Base-by-base conservation (phyloP, 1,140 invertebrate genomes). In the Antheraea pernyi region DNA sequence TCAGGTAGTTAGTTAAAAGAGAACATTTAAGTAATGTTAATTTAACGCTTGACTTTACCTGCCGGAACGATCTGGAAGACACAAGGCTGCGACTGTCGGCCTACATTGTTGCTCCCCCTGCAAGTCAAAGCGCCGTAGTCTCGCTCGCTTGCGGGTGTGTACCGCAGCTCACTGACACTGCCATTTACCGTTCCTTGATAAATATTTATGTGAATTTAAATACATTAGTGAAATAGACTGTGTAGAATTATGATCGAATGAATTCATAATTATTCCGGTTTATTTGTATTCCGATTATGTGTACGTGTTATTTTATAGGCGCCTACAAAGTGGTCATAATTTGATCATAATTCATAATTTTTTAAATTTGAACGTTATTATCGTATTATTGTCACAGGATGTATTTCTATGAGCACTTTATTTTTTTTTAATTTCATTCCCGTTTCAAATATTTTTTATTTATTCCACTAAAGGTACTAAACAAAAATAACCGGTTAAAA, bases 1-100 rank as follows among this genome's bases (percentile, higher is more conserved):
- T 30, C 22, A 30, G 22, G 4, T 30, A 30, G 4, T 30, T 30
- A 30, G 22, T 13, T 53, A 53, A 53, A 16, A 16, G 22, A 30
- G 22, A 30, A 30, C 1, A 53, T 6, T 6, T 16, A 53, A 53
- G 16, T 53, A 53, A n/a, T 53, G 16, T 53, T 16, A 53, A 53
- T 53, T 53, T 69, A 59, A 64, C 30, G 36, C 13, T n/a, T 22
- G 10, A 83, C 94, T 84, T 94, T 91, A 97, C 97, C 96, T 86
- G 97, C 97, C 36, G 97, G 96, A 74, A 98, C 96, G 65, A 98
- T 95, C 91, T 97, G 97, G 86, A 98, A 98, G 72, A 97, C 93
- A 88, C 97, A 98, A 7, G 97, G 97, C 67, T 96, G 95, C 67
- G 94, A 91, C 84, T 98, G 97, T 65, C 95, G 94, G 6, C 97